Evolutionary conservation across 2,113 vertebrate genomes (phyloP), one percentile per base, ranked within the genome.

Genomic region (Euleptes europaea): DNA sequence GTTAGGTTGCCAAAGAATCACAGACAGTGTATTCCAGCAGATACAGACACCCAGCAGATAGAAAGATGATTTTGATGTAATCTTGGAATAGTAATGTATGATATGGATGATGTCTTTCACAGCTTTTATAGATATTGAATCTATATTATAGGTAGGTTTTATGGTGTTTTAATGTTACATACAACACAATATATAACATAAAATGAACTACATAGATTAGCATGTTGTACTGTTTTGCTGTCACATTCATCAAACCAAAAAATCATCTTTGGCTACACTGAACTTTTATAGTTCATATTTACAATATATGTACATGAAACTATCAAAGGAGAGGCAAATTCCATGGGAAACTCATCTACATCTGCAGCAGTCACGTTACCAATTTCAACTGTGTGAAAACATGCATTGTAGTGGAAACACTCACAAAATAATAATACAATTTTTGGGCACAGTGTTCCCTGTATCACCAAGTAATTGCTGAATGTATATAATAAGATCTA

Each of bases 121-220:
- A 89, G 84, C 73, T 71, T 86, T 88, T 75, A n/a, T 88, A n/a
- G 6, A 76, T 84, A 38, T 33, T 84, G 82, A 11, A 78, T 82
- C 28, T 67, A 31, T 17, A 78, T 49, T 54, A 3, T 6, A 19
- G 4, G 86, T 74, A 70, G 19, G 60, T 19, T 66, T 44, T 47
- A 49, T 2, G 79, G 35, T 35, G n/a, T 49, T 47, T 72, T 38
- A 85, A 33, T n/a, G 79, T 60, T 72, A 72, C 11, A 44, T 44
- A 72, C 21, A 72, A 80, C 78, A 67, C 5, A 82, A 88, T 76
- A 81, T 83, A 38, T 60, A 76, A 78, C 66, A 60, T 66, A 78
- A n/a, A 1, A 74, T 21, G 23, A 60, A 60, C 21, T 63, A 49
- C 5, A 72, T n/a, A 15, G 26, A 31, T 69, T 49, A 72, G 40